Evolutionary conservation across 2,797 vertebrate genomes (phyloP).

Genomic region (Brotula barbata): DNA sequence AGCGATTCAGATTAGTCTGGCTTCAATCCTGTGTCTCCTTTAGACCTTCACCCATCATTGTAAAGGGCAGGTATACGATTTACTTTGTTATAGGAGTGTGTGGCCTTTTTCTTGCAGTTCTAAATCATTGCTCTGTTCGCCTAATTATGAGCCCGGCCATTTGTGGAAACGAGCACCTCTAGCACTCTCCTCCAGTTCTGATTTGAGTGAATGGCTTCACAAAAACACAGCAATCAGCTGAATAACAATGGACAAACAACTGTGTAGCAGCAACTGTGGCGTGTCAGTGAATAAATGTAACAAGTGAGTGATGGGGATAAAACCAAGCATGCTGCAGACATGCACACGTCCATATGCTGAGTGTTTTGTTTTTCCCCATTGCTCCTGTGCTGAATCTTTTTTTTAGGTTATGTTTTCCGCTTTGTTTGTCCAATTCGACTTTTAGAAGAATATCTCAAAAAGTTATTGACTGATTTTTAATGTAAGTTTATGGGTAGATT

Average conservation of each 20-base stretch:
- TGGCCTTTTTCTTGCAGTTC: slow-evolving; percentile 36
- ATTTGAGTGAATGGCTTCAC: slow-evolving; percentile 61
- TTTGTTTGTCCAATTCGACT: no score
- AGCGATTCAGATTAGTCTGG: slow-evolving; percentile 29
- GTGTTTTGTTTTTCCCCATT: background rate
- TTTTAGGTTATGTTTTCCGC: no score
- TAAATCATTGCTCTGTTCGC: slow-evolving; percentile 52
- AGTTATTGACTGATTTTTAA: no score
- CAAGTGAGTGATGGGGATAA: background rate
- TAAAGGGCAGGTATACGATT: slow-evolving; percentile 59
- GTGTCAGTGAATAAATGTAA: background rate
- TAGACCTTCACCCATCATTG: slow-evolving; percentile 54
- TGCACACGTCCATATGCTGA: background rate
- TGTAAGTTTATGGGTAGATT: no score
- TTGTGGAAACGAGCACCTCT: slow-evolving; percentile 57
- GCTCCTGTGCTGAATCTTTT: background rate
- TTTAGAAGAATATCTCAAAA: no score
- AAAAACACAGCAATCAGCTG: slow-evolving; percentile 44
- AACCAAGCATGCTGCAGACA: background rate
- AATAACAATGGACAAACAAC: slow-evolving; percentile 56
- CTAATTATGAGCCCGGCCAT: slow-evolving; percentile 56
- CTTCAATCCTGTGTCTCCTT: slow-evolving; percentile 43
- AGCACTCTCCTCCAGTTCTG: slow-evolving; percentile 49
- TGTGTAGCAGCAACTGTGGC: no score
- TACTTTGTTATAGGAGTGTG: slow-evolving; percentile 49